Evolutionary conservation across 2,113 vertebrate genomes (phyloP).

Genomic region (Corythaixoides concolor): DNA sequence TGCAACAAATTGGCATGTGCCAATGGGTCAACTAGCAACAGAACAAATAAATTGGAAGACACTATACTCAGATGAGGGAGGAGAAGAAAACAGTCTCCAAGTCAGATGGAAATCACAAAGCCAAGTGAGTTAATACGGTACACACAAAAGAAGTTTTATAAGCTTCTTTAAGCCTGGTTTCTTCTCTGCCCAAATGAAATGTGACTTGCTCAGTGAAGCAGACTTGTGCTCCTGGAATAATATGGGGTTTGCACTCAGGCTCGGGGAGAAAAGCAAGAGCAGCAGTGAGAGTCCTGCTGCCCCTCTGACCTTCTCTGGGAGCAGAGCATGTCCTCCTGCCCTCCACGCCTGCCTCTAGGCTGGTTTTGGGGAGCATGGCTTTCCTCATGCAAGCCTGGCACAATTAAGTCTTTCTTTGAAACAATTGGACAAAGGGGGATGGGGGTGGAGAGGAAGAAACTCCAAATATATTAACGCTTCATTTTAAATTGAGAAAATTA

Average conservation of each 20-base stretch:
- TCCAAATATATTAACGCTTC: neutral
- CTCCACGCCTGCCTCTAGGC: neutral
- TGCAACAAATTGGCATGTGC: neutral
- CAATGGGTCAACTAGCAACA: neutral
- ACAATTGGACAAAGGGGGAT: neutral
- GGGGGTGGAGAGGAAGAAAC: conserved; percentile 12
- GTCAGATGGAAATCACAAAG: neutral
- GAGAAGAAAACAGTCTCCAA: neutral
- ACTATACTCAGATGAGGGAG: neutral
- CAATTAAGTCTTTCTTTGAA: conserved; percentile 48
- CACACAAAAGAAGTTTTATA: neutral
- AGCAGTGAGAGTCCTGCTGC: neutral
- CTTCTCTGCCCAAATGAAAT: neutral
- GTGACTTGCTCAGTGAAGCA: neutral
- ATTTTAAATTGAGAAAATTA: conserved; percentile 37
- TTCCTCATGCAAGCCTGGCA: neutral
- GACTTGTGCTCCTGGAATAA: neutral
- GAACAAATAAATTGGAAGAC: neutral
- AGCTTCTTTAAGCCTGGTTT: neutral
- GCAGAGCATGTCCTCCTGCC: neutral
- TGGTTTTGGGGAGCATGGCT: neutral
- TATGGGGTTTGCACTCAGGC: neutral
- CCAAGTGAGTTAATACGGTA: neutral
- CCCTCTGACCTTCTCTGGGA: neutral
- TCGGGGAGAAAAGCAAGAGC: neutral